phyloP scores from a whole-genome alignment of 2,797 vertebrate species.

The Acrossocheilus wenchowensis region DNA sequence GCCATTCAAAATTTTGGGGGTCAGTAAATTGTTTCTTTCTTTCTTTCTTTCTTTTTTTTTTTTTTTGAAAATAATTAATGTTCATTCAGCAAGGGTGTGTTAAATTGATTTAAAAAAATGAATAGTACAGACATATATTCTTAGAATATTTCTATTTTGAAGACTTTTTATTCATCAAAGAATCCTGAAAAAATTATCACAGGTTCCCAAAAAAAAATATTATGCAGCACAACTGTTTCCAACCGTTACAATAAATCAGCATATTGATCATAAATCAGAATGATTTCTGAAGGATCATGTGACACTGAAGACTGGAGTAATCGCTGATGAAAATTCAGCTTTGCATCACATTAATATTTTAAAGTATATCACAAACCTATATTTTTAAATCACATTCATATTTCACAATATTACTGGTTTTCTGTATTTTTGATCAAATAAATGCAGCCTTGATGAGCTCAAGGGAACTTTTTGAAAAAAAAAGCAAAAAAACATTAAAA shows the following conservation, averaged over 20 bases:
- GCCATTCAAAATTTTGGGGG: too few species aligned
- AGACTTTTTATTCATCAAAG: background rate
- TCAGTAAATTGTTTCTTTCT: too few species aligned
- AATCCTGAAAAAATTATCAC: background rate
- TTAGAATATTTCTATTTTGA: background rate
- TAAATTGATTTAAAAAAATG: background rate
- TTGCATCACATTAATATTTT: background rate
- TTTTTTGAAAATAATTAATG: too few species aligned
- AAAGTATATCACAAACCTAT: background rate
- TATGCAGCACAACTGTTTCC: background rate
- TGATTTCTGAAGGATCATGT: background rate
- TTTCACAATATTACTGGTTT: background rate
- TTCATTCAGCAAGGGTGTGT: background rate
- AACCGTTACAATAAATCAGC: background rate
- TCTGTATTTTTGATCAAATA: background rate
- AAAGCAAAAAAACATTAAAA: background rate
- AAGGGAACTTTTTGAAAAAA: too few species aligned
- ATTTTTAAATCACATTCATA: background rate
- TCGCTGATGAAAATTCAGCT: background rate
- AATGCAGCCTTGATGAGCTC: background rate
- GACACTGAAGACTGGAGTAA: background rate
- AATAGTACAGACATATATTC: background rate
- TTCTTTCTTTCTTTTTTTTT: too few species aligned
- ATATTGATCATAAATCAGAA: background rate
- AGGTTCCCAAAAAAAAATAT: background rate